Conservation (phyloP, 2,113 vertebrate species). For the Halichoerus grypus region DNA sequence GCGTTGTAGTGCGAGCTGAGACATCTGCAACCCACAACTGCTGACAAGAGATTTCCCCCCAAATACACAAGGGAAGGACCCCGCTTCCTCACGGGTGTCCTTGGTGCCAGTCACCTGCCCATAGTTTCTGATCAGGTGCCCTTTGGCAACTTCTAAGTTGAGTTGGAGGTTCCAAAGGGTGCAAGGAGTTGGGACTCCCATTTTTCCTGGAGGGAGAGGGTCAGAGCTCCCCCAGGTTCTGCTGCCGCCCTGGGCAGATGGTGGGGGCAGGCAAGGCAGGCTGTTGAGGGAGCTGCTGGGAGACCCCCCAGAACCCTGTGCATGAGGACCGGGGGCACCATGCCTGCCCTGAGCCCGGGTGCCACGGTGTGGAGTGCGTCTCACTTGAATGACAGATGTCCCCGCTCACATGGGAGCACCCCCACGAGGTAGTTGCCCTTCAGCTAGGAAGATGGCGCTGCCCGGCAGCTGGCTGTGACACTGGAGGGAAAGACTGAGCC, state of each 20-base stretch:
- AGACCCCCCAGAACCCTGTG: background rate
- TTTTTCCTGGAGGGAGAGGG: background rate
- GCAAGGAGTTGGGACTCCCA: background rate
- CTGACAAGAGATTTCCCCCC: background rate
- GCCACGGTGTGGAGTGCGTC: background rate
- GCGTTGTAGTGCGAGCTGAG: fast-evolving
- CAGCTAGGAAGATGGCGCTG: background rate
- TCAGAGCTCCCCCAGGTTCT: too few relatives aligned
- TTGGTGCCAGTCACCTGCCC: background rate
- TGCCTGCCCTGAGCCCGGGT: background rate
- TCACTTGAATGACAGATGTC: background rate
- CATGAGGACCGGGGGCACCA: fast-evolving
- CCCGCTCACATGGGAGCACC: background rate
- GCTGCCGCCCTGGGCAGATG: background rate
- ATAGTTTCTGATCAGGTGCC: background rate
- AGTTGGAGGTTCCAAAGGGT: background rate
- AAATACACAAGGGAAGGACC: background rate
- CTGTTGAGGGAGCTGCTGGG: background rate
- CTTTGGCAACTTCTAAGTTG: background rate
- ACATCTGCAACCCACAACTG: background rate
- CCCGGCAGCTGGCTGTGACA: background rate
- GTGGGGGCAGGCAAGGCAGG: background rate
- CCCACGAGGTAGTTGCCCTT: background rate
- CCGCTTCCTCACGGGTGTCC: background rate
- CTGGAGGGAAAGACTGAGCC: background rate